Evolutionary conservation across 2,797 vertebrate species (phyloP), one percentile per base, ranked within the genome.

Genomic region (Cottoperca gobio): DNA sequence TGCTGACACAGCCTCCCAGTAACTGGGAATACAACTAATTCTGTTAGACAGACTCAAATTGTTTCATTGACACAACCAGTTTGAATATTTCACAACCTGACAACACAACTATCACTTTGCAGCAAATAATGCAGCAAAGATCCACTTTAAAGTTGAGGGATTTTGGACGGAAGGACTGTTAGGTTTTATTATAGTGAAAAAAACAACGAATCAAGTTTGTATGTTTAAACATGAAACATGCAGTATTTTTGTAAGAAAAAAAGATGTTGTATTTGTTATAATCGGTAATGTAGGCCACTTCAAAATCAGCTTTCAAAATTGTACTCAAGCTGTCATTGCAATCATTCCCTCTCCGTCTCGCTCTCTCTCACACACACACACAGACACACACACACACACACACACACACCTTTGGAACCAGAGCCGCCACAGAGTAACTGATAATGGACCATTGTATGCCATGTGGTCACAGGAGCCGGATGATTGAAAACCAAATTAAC

Each of bases 71-170:
- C 79, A 83, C 73, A 82, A 63, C 67, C 49, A 8, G 53, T 73
- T 57, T 93, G 62, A 91, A 94, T 94, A 85, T 92, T 92, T 89
- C 78, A 94, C 84, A 75, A 80, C 48, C 50, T 59, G 62, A 84
- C 79, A 78, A 84, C 79, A 78, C 59, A 50, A 79, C 86, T 73
- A 80, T 89, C 81, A 57, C 64, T 82, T 89, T 86, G 82, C 84
- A 79, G 73, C 54, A 70, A 77, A 64, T 53, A 52, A 59, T 57
- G n/a, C n/a, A n/a, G n/a, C n/a, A n/a, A n/a, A n/a, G 19, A 62
- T 61, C 9, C 2, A 19, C 19, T 62, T 46, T 26, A 8, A 55
- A 64, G 17, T 0, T 33, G 0, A 57, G 11, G 4, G 4, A 40
- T 40, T 61, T n/a, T n/a, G n/a, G n/a, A n/a, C n/a, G n/a, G n/a